phyloP scores from a whole-genome alignment of 2,888 invertebrate species.

The Thumatha senex region DNA sequence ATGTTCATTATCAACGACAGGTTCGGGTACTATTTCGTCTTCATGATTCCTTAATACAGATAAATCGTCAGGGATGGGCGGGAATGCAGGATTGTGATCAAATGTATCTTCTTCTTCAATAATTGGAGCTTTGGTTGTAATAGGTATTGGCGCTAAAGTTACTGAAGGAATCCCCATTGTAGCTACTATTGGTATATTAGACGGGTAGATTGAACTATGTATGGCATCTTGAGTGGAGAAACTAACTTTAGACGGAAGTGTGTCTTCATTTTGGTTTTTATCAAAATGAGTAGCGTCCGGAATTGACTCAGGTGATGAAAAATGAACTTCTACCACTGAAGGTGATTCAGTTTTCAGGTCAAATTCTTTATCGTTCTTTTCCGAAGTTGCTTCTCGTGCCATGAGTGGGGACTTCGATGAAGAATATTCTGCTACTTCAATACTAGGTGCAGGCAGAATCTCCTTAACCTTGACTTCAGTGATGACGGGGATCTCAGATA shows the following conservation, averaged over 20 bases:
- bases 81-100: constrained; percentile 76
- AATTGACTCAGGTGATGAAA: constrained; percentile 32
- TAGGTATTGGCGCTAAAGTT: constrained; percentile 36
- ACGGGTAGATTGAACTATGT: constrained; percentile 59
- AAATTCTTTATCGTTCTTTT: constrained; percentile 44
- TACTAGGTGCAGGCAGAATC: constrained; percentile 65
- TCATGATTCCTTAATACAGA: constrained; percentile 68
- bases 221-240: constrained; percentile 67
- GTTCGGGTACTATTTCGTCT: constrained; percentile 67
- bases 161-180: constrained; percentile 52
- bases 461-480: constrained; percentile 76
- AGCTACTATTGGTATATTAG: constrained; percentile 54
- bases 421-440: constrained; percentile 68
- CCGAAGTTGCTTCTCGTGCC: constrained; percentile 70
- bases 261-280: constrained; percentile 46
- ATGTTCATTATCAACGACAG: constrained; percentile 51
- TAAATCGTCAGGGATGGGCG: constrained; percentile 74
- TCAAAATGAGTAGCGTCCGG: constrained; percentile 41
- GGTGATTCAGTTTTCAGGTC: constrained; percentile 53
- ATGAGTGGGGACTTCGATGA: constrained; percentile 73
- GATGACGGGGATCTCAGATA: constrained; percentile 72
- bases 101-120: constrained; percentile 72
- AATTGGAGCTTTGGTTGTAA: constrained; percentile 57
- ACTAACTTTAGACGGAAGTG: constrained; percentile 68
- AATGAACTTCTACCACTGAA: constrained; percentile 50